Conservation (phyloP, 1,140 invertebrate genomes). For the Orchestia grillus region DNA sequence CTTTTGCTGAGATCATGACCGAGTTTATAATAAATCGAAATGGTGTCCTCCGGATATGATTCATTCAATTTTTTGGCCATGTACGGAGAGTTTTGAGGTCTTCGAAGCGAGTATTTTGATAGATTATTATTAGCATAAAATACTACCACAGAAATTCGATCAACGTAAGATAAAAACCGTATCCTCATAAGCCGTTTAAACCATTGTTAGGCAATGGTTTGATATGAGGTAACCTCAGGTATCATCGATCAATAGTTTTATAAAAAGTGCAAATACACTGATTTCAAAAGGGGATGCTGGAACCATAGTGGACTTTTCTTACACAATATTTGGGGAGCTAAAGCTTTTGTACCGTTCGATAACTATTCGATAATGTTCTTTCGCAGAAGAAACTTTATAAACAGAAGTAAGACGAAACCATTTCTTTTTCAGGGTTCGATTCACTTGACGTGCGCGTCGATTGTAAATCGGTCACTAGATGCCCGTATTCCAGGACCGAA, state of each 20-base stretch:
- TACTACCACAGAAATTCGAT: neutral
- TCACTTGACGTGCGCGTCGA: neutral
- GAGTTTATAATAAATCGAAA: neutral
- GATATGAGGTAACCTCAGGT: neutral
- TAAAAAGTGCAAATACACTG: neutral
- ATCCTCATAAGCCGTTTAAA: neutral
- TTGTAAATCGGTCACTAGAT: too few species aligned
- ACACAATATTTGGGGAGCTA: too few species aligned
- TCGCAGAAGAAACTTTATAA: neutral
- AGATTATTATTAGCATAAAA: neutral
- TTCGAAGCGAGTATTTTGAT: neutral
- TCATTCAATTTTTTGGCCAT: neutral
- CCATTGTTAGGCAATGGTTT: neutral
- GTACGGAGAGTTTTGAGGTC: neutral
- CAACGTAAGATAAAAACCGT: neutral
- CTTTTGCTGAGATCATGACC: constrained; percentile 18
- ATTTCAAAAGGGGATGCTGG: neutral
- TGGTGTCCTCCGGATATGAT: neutral
- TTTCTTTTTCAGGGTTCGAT: neutral
- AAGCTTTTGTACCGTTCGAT: neutral
- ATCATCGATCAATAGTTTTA: neutral
- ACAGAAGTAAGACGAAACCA: neutral
- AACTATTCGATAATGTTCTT: neutral
- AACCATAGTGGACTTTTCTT: neutral
- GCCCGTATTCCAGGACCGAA: too few species aligned